Evolutionary conservation across 2,797 vertebrate genomes (phyloP).

Genomic region (Phalanger gymnotis): DNA sequence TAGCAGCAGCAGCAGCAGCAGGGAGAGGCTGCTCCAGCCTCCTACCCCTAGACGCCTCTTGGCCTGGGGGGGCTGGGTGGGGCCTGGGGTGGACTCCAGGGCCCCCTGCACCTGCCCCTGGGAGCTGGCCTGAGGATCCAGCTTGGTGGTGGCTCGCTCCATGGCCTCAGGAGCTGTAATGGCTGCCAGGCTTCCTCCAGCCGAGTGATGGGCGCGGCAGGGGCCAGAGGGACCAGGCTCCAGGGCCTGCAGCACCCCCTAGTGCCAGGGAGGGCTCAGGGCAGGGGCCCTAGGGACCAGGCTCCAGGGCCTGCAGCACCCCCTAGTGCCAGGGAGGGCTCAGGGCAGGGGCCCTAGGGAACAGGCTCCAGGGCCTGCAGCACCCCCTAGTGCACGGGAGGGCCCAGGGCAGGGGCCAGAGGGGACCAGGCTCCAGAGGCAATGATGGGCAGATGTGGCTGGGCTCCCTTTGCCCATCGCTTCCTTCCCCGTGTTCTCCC

Average conservation of each 20-base stretch:
- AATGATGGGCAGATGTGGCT: neutral
- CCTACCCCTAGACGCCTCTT: neutral
- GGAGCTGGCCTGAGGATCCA: neutral
- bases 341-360: neutral
- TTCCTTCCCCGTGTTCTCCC: neutral
- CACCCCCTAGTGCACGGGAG: neutral
- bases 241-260: neutral
- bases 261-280: too few species aligned
- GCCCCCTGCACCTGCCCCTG: neutral
- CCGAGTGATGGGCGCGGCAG: rapidly evolving
- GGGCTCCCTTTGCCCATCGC: neutral
- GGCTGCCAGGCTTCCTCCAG: neutral
- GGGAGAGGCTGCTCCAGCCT: neutral
- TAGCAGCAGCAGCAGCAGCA: neutral
- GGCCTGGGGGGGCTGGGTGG: neutral
- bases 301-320: neutral
- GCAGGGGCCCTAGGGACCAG: rapidly evolving
- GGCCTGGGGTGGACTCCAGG: neutral
- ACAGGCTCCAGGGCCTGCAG: neutral
- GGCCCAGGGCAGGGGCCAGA: neutral
- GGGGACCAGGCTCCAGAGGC: neutral
- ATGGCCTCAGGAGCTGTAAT: neutral
- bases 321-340: neutral
- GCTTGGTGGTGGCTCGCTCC: neutral
- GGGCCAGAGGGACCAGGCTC: rapidly evolving